A percentile compares a stretch with the other conserved stretches of the same genome.
phyloP scores from a whole-genome alignment of 2,113 vertebrate species.

The Capricornis sumatraensis region DNA sequence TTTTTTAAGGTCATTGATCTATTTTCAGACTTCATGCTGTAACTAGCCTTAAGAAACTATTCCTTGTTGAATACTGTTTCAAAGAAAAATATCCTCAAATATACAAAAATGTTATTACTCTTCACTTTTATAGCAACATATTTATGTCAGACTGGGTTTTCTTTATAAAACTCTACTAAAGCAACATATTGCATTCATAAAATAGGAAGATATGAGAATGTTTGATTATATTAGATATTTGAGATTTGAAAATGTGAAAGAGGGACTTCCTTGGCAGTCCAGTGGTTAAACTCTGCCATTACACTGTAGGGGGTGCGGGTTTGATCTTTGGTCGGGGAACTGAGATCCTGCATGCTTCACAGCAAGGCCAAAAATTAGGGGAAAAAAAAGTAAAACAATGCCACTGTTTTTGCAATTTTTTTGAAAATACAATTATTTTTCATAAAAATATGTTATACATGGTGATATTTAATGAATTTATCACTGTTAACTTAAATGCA shows the following conservation, averaged over 20 bases:
- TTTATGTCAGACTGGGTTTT: neutral
- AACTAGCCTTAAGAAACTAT: neutral
- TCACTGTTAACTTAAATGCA: neutral
- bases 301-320: neutral
- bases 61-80: neutral
- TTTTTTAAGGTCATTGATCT: neutral
- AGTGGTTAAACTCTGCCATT: neutral
- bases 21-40: neutral
- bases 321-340: neutral
- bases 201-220: neutral
- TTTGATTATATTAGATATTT: neutral
- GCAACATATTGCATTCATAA: neutral
- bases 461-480: neutral
- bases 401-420: neutral
- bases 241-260: neutral
- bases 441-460: neutral
- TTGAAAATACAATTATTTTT: neutral
- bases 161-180: neutral
- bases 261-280: neutral
- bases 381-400: neutral
- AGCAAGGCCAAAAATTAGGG: neutral
- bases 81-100: neutral
- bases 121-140: neutral
- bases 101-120: neutral
- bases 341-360: neutral